Percentiles rank a stretch among this genome's conserved stretches.
Evolutionary conservation across 2,797 vertebrate species (phyloP).

Genomic region (Crenichthys baileyi): DNA sequence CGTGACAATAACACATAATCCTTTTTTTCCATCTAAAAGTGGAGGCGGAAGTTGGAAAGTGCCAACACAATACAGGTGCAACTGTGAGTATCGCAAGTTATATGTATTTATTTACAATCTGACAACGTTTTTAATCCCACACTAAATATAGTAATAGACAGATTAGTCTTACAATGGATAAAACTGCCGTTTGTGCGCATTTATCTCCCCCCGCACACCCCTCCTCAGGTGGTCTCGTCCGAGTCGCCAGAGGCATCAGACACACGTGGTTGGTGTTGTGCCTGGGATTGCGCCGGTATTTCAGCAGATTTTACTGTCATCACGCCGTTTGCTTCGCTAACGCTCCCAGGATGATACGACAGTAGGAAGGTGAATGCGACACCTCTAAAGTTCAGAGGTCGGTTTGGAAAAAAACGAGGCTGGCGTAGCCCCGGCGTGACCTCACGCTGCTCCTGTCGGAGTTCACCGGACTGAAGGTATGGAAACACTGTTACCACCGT

Average conservation of each 20-base stretch:
- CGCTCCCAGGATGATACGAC: not conserved
- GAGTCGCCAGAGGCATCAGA: constrained; percentile 18
- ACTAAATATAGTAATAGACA: rapidly evolving
- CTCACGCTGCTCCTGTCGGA: constrained; percentile 4
- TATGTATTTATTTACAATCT: rapidly evolving
- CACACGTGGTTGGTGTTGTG: constrained; percentile 68
- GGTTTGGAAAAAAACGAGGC: not conserved
- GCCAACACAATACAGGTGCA: not conserved
- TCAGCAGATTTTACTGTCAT: not conserved
- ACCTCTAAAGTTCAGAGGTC: not conserved
- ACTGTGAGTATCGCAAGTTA: rapidly evolving
- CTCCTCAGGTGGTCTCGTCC: constrained; percentile 42
- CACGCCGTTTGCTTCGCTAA: rapidly evolving
- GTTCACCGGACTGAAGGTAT: constrained; percentile 12
- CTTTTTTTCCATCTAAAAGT: constrained; percentile 1
- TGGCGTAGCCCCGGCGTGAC: constrained; percentile 36
- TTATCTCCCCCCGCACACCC: not conserved
- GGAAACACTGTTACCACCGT: not conserved
- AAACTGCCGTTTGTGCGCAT: not conserved
- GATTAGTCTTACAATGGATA: not conserved
- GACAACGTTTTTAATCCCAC: not conserved
- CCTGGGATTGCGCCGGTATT: not conserved
- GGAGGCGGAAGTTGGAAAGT: not conserved
- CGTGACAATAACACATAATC: not conserved
- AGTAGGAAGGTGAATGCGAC: not conserved